Percentiles rank a stretch among this genome's conserved stretches.
Evolutionary conservation across 2,888 invertebrate species (phyloP).

Genomic region (Acleris laterana): DNA sequence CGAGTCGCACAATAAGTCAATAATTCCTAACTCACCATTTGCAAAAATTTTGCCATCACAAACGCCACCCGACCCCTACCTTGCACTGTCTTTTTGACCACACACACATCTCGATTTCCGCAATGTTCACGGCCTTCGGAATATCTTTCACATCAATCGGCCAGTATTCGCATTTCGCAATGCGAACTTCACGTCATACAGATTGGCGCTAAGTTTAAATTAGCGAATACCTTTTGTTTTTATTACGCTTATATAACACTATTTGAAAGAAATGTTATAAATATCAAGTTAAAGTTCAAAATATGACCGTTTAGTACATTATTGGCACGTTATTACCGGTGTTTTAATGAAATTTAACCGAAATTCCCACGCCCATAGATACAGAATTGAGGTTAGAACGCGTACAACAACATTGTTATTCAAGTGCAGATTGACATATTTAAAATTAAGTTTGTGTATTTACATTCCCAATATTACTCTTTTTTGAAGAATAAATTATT

Average conservation of each 20-base stretch:
- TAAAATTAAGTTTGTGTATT: not conserved
- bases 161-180: constrained; percentile 85
- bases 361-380: constrained; percentile 48
- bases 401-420: constrained; percentile 49
- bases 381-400: constrained; percentile 67
- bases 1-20: constrained; percentile 67
- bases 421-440: constrained; percentile 9
- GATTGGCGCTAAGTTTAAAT: constrained; percentile 77
- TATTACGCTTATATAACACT: not conserved
- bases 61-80: constrained; percentile 91
- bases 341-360: constrained; percentile 34
- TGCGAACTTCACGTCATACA: constrained; percentile 83
- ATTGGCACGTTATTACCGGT: constrained; percentile 9
- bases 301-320: not conserved
- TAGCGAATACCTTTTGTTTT: constrained; percentile 51
- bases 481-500: constrained; percentile 5
- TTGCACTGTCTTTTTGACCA: constrained; percentile 88
- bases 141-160: constrained; percentile 87
- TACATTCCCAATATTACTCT: not conserved
- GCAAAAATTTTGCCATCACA: constrained; percentile 91
- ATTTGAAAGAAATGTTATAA: not conserved
- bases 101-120: constrained; percentile 85
- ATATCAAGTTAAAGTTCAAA: not conserved
- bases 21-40: constrained; percentile 89
- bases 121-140: constrained; percentile 87